phyloP scores from a whole-genome alignment of 2,888 invertebrate species.

The Monopis laevigella region DNA sequence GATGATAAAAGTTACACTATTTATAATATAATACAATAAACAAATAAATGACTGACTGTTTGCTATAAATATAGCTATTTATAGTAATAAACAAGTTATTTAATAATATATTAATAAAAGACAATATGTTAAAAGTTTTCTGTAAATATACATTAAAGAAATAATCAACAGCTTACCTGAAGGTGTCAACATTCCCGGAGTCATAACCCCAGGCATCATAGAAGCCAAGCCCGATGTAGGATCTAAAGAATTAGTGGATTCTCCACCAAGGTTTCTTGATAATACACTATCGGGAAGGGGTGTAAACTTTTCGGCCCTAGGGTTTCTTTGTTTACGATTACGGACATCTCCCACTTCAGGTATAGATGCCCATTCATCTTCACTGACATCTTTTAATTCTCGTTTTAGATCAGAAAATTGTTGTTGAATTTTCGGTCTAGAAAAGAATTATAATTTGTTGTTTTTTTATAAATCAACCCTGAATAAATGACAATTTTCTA shows the following conservation, averaged over 20 bases:
- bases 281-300: slow-evolving; percentile 97
- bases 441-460: no score
- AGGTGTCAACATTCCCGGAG: slow-evolving; percentile 88
- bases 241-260: slow-evolving; percentile 81
- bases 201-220: slow-evolving; percentile 85
- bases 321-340: slow-evolving; percentile 95
- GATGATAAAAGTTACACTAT: no score
- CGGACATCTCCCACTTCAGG: slow-evolving; percentile 99
- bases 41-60: no score
- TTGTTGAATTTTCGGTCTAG: slow-evolving; percentile 96
- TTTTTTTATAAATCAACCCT: no score
- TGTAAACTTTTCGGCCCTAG: slow-evolving; percentile 95
- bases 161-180: slow-evolving; percentile 58
- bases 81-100: no score
- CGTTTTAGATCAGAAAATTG: slow-evolving; percentile 98
- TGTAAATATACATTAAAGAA: not conserved
- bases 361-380: slow-evolving; percentile 96
- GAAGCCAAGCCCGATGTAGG: slow-evolving; percentile 87
- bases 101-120: no score
- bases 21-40: no score
- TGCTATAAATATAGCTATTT: no score
- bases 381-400: slow-evolving; percentile 81
- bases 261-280: slow-evolving; percentile 85
- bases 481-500: no score
- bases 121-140: no score